A percentile compares a stretch with the other conserved stretches of the same genome.
Conservation (phyloP, 2,888 invertebrate genomes). For the Sphecodes monilicornis region DNA sequence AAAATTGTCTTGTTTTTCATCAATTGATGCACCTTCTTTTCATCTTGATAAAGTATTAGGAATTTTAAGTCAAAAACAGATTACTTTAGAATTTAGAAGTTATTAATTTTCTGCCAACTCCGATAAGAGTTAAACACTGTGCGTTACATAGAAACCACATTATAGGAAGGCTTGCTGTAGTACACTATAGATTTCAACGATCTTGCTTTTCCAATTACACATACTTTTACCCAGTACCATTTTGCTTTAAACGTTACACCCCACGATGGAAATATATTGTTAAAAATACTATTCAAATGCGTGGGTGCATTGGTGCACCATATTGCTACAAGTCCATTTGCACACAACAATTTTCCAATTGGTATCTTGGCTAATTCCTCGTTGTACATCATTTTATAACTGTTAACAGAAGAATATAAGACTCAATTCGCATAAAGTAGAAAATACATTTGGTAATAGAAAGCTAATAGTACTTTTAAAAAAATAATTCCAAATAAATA, state of each 20-base stretch:
- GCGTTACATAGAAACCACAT: too few relatives aligned
- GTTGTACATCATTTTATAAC: slow-evolving; percentile 93
- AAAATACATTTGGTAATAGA: slow-evolving; percentile 14
- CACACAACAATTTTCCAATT: slow-evolving; percentile 87
- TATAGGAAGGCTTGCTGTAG: too few relatives aligned
- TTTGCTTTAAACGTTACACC: slow-evolving; percentile 89
- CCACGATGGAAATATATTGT: slow-evolving; percentile 93
- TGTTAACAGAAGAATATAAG: slow-evolving; percentile 78
- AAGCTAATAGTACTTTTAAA: not conserved
- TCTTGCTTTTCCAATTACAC: slow-evolving; percentile 27
- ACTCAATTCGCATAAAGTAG: slow-evolving; percentile 5
- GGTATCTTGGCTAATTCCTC: slow-evolving; percentile 90
- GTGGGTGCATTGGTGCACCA: slow-evolving; percentile 96
- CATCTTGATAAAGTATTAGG: too few relatives aligned
- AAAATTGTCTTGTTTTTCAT: too few relatives aligned
- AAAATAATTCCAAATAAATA: not conserved
- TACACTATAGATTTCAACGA: not conserved
- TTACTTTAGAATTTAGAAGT: too few relatives aligned
- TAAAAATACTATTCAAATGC: slow-evolving; percentile 89
- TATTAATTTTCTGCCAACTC: too few relatives aligned
- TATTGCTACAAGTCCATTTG: slow-evolving; percentile 90
- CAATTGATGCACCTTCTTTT: too few relatives aligned
- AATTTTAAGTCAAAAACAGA: too few relatives aligned
- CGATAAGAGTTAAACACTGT: too few relatives aligned
- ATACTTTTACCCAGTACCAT: slow-evolving; percentile 96